These are phyloP conservation scores for Chrysogorgia sp. DNA, from an alignment of 92 coral and sea anemone species.

Conservation along the genomic window DNA sequence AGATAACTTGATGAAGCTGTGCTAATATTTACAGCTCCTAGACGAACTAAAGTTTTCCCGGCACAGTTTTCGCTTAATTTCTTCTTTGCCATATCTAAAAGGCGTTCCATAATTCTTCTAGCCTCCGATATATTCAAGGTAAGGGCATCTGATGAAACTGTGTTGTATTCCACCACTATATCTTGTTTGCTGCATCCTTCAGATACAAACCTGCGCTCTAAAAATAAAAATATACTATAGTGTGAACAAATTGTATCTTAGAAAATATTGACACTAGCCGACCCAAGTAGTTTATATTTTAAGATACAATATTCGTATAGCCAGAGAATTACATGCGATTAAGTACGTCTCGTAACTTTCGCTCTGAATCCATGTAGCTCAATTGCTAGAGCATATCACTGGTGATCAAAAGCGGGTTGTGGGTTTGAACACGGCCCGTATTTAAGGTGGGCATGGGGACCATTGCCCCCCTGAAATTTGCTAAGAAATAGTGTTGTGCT, in stretches of 20 bases:
- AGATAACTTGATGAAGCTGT: neutral
- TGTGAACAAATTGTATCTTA: neutral
- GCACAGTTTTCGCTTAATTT: slow-evolving; percentile 11
- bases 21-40: slow-evolving; percentile 38
- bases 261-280: neutral
- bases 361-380: too few species aligned
- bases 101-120: slow-evolving; percentile 30
- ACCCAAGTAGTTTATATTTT: neutral
- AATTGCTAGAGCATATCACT: too few species aligned
- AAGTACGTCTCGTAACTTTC: too few species aligned
- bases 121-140: slow-evolving; percentile 24
- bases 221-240: too few species aligned
- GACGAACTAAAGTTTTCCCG: slow-evolving; percentile 30
- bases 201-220: neutral
- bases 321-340: too few species aligned
- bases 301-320: too few species aligned
- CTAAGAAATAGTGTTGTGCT: too few species aligned
- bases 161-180: slow-evolving; percentile 44
- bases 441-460: too few species aligned
- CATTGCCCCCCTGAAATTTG: too few species aligned
- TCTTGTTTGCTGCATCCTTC: slow-evolving; percentile 35
- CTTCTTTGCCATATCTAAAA: slow-evolving; percentile 18
- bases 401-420: too few species aligned
- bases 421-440: too few species aligned
- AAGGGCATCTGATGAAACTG: slow-evolving; percentile 24